Percentiles rank a stretch among this genome's conserved stretches.
Conservation (phyloP, 2,113 vertebrate genomes). For the Glaucidium brasilianum region DNA sequence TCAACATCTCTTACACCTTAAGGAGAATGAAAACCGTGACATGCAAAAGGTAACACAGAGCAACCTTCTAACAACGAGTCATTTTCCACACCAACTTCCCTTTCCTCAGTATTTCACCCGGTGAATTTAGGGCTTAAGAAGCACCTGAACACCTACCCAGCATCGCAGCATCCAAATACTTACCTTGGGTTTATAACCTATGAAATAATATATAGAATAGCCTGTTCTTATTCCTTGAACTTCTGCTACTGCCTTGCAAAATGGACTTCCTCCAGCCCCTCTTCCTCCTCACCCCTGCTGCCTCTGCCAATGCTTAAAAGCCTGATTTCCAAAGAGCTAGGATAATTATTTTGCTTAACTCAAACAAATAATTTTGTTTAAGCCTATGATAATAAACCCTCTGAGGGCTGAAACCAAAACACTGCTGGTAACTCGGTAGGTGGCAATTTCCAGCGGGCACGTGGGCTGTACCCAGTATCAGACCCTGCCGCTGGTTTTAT, state of each 20-base stretch:
- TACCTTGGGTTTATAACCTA: not conserved
- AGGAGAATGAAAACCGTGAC: not conserved
- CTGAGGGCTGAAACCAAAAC: not conserved
- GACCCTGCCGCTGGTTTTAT: rapidly evolving
- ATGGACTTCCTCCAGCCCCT: not conserved
- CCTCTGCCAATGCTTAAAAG: not conserved
- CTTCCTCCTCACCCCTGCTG: not conserved
- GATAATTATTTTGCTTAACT: not conserved
- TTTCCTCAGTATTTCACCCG: rapidly evolving
- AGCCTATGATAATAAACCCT: not conserved
- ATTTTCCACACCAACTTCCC: too few species aligned
- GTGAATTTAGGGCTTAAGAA: not conserved
- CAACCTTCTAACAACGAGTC: not conserved
- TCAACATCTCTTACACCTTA: not conserved
- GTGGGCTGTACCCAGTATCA: rapidly evolving
- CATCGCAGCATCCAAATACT: not conserved
- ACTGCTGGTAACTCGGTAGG: not conserved
- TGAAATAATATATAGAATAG: rapidly evolving
- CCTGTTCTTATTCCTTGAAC: not conserved
- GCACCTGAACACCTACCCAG: not conserved
- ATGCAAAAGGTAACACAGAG: not conserved
- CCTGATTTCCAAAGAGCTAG: not conserved
- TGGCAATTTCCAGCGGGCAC: not conserved
- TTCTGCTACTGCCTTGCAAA: not conserved
- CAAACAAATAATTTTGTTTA: not conserved